Conservation (phyloP, 2,797 vertebrate genomes). For the Muscicapa comitata region DNA sequence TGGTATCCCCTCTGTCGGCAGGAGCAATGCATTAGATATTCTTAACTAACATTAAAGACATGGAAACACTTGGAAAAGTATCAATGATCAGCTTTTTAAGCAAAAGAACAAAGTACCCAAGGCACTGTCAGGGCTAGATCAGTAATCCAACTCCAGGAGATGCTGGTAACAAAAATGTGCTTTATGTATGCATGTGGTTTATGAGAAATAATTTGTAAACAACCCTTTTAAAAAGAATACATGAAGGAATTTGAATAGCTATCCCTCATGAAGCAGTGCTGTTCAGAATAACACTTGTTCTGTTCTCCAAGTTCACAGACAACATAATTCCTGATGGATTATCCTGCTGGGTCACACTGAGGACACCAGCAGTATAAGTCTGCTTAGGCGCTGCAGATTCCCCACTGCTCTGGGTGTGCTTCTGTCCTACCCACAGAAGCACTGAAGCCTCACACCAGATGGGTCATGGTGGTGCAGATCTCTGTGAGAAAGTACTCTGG, state of each 20-base stretch:
- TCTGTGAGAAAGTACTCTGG: neutral
- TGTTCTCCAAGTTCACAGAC: neutral
- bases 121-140: constrained; percentile 9
- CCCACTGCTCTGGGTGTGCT: accelerated
- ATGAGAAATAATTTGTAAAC: constrained; percentile 19
- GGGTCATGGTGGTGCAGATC: neutral
- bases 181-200: neutral
- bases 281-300: neutral
- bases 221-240: neutral
- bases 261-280: neutral
- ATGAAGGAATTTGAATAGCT: neutral
- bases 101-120: constrained; percentile 5
- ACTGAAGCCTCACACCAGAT: neutral
- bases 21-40: neutral
- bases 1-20: neutral
- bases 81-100: constrained; percentile 3
- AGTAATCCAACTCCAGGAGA: neutral
- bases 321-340: neutral
- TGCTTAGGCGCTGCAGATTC: neutral
- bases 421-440: neutral
- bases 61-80: constrained; percentile 20
- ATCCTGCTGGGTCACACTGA: neutral
- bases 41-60: neutral
- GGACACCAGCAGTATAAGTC: neutral
- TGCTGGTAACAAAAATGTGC: neutral